These are phyloP conservation scores for Hycleus cichorii DNA, from an alignment of 1,140 invertebrate species.

Conservation along the genomic window DNA sequence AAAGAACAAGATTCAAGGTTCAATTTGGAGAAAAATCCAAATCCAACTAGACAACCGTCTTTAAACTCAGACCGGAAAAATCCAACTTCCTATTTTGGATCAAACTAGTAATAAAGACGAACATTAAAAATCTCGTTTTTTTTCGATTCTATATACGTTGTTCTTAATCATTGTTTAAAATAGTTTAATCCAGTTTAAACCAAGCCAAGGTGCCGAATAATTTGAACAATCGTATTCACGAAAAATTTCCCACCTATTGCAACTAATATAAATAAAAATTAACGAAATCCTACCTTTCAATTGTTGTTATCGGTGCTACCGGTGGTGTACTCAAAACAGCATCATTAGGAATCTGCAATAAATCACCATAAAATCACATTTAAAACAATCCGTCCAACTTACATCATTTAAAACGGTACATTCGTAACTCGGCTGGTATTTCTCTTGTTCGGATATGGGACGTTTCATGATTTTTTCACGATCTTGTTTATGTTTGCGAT, in stretches of 20 bases:
- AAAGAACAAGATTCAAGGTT: too few species aligned
- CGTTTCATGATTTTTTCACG: slow-evolving; percentile 88
- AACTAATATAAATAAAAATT: background rate
- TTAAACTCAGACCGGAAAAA: too few species aligned
- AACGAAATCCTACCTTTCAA: slow-evolving; percentile 31
- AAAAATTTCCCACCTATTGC: too few species aligned
- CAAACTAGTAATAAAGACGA: too few species aligned
- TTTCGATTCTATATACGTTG: background rate
- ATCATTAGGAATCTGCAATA: slow-evolving; percentile 35
- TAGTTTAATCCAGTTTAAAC: slow-evolving; percentile 13
- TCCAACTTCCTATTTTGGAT: too few species aligned
- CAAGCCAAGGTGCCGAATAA: background rate
- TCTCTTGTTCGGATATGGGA: slow-evolving; percentile 79
- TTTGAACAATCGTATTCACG: background rate
- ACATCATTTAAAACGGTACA: slow-evolving; percentile 88
- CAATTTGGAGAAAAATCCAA: too few species aligned
- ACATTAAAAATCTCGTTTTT: background rate
- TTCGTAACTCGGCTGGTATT: slow-evolving; percentile 92
- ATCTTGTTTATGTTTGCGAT: slow-evolving; percentile 96
- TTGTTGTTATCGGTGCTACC: slow-evolving; percentile 14
- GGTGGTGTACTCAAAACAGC: slow-evolving; percentile 26
- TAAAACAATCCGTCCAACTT: slow-evolving; percentile 36
- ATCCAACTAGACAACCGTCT: too few species aligned
- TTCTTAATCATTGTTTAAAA: background rate
- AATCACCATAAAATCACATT: slow-evolving; percentile 8